Evolutionary conservation across 2,113 vertebrate genomes (phyloP), one percentile per base, ranked within the genome.

Genomic region (Siphamia tubifer): DNA sequence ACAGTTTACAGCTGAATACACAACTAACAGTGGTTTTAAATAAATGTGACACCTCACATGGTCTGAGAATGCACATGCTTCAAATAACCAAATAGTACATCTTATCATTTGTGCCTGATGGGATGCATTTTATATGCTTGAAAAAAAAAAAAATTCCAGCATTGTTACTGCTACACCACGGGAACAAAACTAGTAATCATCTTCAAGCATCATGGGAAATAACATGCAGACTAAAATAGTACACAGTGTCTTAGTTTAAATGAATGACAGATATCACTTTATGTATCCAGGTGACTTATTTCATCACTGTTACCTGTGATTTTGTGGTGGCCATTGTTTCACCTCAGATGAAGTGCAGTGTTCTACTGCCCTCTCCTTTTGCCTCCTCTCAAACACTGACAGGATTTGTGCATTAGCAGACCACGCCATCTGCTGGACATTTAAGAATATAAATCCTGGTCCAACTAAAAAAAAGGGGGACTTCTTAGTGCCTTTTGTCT

Each of bases 351-450:
- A 5, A 40, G 20, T 36, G 28, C 54, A 53, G 81, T 57, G 1
- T 81, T 85, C 75, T 85, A 36, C 86, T 84, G 78, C 86, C 81
- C 81, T 70, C 81, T 82, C 31, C 11, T 74, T 77, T 52, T 19
- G 4, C 44, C 24, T 23, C 6, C 1, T 38, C 28, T 35, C 11
- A 7, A 73, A 45, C 66, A 55, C 77, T 20, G n/a, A 13, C 12
- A 15, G 23, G 11, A 2, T 1, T n/a, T n/a, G n/a, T 5, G 44
- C 0, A 1, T 20, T 58, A 60, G 60, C 48, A 32, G 4, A 11
- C 40, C 6, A 10, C 42, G 45, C 85, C 81, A 68, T 66, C 85
- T 89, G 67, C 79, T 87, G 87, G 79, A 6, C 43, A 52, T 48
- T 10, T 6, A 28, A 9, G 25, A 27, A 8, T n/a, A n/a, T n/a